Conservation (phyloP, 2,888 invertebrate genomes). For the Synanthedon vespiformis region DNA sequence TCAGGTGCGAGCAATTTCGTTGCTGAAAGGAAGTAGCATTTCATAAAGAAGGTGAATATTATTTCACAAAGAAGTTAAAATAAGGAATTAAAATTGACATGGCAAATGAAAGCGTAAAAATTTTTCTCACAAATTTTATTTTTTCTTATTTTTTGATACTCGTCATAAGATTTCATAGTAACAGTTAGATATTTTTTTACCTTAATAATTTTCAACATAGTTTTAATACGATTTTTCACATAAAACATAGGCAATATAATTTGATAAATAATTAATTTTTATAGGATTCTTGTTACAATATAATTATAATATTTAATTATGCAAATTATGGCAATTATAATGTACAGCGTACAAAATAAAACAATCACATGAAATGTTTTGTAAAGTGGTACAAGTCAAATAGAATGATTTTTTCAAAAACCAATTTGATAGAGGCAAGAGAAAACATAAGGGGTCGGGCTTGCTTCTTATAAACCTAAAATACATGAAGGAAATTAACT, state of each 20-base stretch:
- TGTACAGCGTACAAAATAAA: not conserved
- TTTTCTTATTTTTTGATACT: slow-evolving; percentile 57
- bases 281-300: too few species aligned
- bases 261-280: too few species aligned
- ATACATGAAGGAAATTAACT: too few species aligned
- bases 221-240: slow-evolving; percentile 8
- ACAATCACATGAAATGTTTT: not conserved
- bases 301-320: not conserved
- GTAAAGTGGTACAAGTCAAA: not conserved
- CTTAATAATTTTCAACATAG: slow-evolving; percentile 34
- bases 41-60: slow-evolving; percentile 1
- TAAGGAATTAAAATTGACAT: not conserved
- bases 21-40: not conserved
- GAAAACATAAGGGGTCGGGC: too few species aligned
- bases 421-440: not conserved
- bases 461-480: too few species aligned
- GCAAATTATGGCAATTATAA: not conserved
- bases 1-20: not conserved
- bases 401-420: not conserved
- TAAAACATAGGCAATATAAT: not conserved
- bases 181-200: slow-evolving; percentile 56
- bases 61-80: not conserved
- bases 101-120: not conserved
- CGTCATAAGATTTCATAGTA: slow-evolving; percentile 65
- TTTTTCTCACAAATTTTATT: slow-evolving; percentile 51